Base-by-base conservation (phyloP, 1,140 invertebrate genomes). In the Ericerus pela region DNA sequence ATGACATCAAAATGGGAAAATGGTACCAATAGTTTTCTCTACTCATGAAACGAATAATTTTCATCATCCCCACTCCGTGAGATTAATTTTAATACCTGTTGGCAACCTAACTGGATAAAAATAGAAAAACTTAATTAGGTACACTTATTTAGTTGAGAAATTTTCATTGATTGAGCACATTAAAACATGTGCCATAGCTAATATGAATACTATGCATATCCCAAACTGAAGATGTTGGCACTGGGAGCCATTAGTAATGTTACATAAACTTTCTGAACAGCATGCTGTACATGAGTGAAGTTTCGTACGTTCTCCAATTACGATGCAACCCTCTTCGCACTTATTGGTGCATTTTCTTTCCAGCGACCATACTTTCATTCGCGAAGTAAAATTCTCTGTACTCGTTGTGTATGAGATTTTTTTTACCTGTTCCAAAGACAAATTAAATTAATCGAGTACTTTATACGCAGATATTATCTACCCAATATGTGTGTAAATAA, bases 321-420 rank as follows among this genome's bases (percentile, higher is more conserved):
- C 76, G 58, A 89, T 87, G 68, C 86, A 90, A 10, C 85, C 86
- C 0, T 84, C 76, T 59, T 89, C 85, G 66, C 88, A 91, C 64
- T 80, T 79, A 55, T 79, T 80, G 0, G 82, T 79, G 63, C 88
- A 91, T 61, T 84, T 84, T 2, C 88, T 72, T 67, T 89, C 83
- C 30, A 89, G 62, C 0, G 84, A 80, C 85, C 86, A 90, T 70
- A 88, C 77, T 65, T 80, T 81, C 2, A 79, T 75, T 2, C 71
- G 73, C 0, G 79, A 81, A 0, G 84, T 86, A 2, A 81, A 80
- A 63, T 85, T 85, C 63, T 87, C 84, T 5, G 78, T 86, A 38
- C 82, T 84, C 14, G 81, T 85, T 1, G 84, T 87, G 62, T 84
- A 86, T 0, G 85, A 85, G 66, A 86, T 85, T 52, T 81, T 76